Evolutionary conservation across 2,113 vertebrate species (phyloP), one percentile per base, ranked within the genome.

Genomic region (Platycercus adscitus): DNA sequence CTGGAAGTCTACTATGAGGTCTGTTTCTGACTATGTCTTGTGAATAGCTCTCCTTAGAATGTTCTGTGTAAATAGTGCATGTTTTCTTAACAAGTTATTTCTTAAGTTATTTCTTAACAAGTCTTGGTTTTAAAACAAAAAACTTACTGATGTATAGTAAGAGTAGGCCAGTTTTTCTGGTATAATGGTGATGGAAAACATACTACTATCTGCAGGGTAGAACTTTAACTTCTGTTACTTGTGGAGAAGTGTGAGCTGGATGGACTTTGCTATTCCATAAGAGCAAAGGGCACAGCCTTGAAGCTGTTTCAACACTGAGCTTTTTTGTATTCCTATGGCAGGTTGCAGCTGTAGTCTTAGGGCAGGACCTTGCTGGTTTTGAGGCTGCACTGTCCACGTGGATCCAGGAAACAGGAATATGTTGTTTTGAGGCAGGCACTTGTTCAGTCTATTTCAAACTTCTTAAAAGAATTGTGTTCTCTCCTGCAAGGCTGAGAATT

Each of bases 221-320:
- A 88, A 71, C 31, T 96, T 94, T 90, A 86, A 86, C 92, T 96
- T 28, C 17, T 83, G 28, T 46, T 64, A 37, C 65, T 61, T 43
- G 31, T 39, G 86, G 80, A 72, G 39, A 53, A 85, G 35, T 4
- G 7, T 55, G 81, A 84, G 75, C 56, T 93, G 90, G 72, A 9
- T 88, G 88, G 69, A 96, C 95, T 97, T 96, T 96, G 94, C 50
- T 8, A 0, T 68, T 44, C 64, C 26, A 13, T 25, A 47, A 66
- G 94, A 73, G 78, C 65, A 0, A 93, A 96, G 89, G 49, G 76
- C 69, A 37, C 1, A 8, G 9, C 88, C 76, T 49, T 25, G 50
- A 26, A 17, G 76, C 24, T 86, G 55, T 93, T 94, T 86, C 93
- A 81, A 93, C 65, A 53, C 50, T 26, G 3, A 88, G 46, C 25